Evolutionary conservation across 2,888 invertebrate species (phyloP), one percentile per base, ranked within the genome.

Genomic region (Eugnorisma glareosa): DNA sequence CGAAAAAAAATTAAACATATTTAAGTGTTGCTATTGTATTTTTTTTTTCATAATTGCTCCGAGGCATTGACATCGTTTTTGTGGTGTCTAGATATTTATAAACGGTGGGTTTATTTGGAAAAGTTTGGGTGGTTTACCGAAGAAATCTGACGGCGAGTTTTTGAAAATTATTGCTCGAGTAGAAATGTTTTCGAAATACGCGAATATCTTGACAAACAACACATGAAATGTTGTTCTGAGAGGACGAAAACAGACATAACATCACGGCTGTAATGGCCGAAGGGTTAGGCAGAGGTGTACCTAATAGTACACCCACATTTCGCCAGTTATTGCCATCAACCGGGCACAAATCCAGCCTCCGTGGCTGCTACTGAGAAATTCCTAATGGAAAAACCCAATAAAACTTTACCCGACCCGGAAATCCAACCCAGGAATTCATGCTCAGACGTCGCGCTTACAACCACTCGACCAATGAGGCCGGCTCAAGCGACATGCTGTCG

Each of bases 1-100:
- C 91, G 88, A 89, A 90, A 87, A 92, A 92, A 91, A 90, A 90
- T 91, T 92, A 92, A 91, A 87, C 90, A 90, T 87, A 90, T 91
- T 90, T 91, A 91, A 90, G 88, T 89, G 90, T 89, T 88, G 89
- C 90, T 90, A 92, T 92, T 91, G 90, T 91, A 59, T 31, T 88
- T 89, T 89, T 89, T 89, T 88, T 85, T 59, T 77, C 78, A 81
- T 88, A 88, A 89, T 90, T 90, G 88, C 83, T 84, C 69, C 80
- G 78, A 88, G 88, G 87, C 88, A 89, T 88, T 91, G 90, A 90
- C 90, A 88, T 82, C 67, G 70, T 85, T 86, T 88, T 86, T 63
- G 75, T 54, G 28, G 59, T 71, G 35, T 57, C 51, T 59, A 24
- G 69, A 68, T 74, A 40, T 78, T 45, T 54, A 18, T 35, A 74